Conservation (phyloP, 2,888 invertebrate species). For the Drosophila neotestacea region DNA sequence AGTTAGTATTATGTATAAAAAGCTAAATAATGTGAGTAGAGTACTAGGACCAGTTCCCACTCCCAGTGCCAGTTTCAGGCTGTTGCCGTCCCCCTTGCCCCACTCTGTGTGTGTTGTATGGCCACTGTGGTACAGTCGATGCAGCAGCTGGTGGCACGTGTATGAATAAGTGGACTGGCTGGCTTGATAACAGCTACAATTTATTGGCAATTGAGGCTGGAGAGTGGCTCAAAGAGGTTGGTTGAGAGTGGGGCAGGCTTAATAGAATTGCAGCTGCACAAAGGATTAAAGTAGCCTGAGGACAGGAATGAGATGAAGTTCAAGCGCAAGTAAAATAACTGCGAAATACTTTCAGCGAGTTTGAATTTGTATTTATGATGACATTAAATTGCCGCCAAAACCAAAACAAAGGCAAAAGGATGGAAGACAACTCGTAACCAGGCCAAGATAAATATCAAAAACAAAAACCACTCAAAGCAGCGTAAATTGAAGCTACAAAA, state of each 20-base stretch:
- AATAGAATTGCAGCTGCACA: slow-evolving; percentile 66
- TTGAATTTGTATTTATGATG: slow-evolving; percentile 79
- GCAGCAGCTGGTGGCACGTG: slow-evolving; percentile 66
- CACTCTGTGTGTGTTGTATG: not conserved
- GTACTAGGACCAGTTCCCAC: slow-evolving; percentile 4
- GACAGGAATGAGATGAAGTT: slow-evolving; percentile 52
- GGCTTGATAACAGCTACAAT: slow-evolving; percentile 72
- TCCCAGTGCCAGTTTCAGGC: slow-evolving; percentile 1
- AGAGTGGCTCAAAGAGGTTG: slow-evolving; percentile 32
- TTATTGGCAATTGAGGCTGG: slow-evolving; percentile 69
- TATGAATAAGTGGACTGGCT: slow-evolving; percentile 70
- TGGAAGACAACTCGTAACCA: slow-evolving; percentile 51
- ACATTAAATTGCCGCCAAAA: slow-evolving; percentile 74
- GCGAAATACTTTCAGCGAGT: slow-evolving; percentile 60
- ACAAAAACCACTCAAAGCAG: slow-evolving; percentile 78
- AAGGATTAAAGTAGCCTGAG: slow-evolving; percentile 53
- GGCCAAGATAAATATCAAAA: slow-evolving; percentile 74
- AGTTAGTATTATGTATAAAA: slow-evolving; percentile 41
- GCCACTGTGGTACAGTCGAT: slow-evolving; percentile 13
- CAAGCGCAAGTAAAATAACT: slow-evolving; percentile 56
- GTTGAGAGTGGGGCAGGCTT: slow-evolving; percentile 35
- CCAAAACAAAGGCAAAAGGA: slow-evolving; percentile 28
- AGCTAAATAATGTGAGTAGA: slow-evolving; percentile 37
- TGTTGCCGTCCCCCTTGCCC: not conserved
- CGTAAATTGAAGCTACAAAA: slow-evolving; percentile 66